These are phyloP conservation scores for Lucinisca nassula DNA, from an alignment of 2,888 invertebrate genomes.

Conservation along the genomic window DNA sequence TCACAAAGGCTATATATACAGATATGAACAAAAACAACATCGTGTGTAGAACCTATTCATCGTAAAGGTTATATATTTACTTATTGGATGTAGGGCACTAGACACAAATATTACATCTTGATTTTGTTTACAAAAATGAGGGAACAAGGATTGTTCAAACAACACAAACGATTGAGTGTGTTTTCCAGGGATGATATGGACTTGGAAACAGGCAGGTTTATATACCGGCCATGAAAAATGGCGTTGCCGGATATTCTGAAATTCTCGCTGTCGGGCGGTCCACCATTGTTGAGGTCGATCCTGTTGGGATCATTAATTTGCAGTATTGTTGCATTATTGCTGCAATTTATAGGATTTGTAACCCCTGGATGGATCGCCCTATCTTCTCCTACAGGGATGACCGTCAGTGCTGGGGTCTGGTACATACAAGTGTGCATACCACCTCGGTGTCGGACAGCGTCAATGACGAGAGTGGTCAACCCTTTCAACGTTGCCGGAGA, in stretches of 20 bases:
- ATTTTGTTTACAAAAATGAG: constrained; percentile 8
- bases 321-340: constrained; percentile 44
- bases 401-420: constrained; percentile 62
- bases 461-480: constrained; percentile 62
- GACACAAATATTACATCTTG: background rate
- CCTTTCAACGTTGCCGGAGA: constrained; percentile 69
- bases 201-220: background rate
- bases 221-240: background rate
- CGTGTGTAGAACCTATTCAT: background rate
- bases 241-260: background rate
- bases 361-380: constrained; percentile 66
- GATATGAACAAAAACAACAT: too few relatives aligned
- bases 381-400: constrained; percentile 52
- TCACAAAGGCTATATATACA: too few relatives aligned
- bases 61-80: background rate
- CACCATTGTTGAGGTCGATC: constrained; percentile 47
- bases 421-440: constrained; percentile 60
- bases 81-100: background rate
- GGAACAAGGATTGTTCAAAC: background rate
- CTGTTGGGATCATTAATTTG: constrained; percentile 26
- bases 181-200: background rate
- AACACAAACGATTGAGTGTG: background rate
- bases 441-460: constrained; percentile 52
- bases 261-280: constrained; percentile 55
- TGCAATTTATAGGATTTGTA: constrained; percentile 66